phyloP scores from a whole-genome alignment of 2,113 vertebrate species.

The Casuarius casuarius region DNA sequence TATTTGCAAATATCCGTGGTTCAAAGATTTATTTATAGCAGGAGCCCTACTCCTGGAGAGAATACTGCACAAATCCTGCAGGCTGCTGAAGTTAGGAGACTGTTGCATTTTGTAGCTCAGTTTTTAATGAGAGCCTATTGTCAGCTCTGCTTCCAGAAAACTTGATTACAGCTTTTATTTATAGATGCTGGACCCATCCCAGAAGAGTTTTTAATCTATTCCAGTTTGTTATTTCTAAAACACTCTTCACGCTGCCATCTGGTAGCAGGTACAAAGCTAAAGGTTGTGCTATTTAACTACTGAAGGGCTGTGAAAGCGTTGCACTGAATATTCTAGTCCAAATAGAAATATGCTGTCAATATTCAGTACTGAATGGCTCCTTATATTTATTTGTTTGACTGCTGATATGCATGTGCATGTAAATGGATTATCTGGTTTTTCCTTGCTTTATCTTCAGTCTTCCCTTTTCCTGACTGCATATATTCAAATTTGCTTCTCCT shows the following conservation, averaged over 20 bases:
- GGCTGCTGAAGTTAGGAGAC: background rate
- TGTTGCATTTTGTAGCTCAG: background rate
- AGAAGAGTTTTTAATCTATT: background rate
- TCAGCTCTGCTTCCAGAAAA: background rate
- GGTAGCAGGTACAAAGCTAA: constrained; percentile 18
- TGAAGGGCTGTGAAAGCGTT: background rate
- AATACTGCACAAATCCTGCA: background rate
- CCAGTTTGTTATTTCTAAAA: background rate
- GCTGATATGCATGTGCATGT: background rate
- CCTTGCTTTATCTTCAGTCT: background rate
- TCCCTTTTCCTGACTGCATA: background rate
- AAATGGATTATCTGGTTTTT: background rate
- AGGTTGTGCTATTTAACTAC: background rate
- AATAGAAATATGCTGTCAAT: background rate
- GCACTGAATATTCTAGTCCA: background rate
- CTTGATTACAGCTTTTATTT: background rate
- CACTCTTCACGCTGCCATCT: background rate
- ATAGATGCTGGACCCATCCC: background rate
- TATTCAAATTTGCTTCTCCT: background rate
- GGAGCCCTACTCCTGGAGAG: background rate
- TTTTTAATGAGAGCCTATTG: background rate
- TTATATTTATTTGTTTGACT: background rate
- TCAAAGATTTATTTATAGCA: background rate
- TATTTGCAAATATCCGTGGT: background rate
- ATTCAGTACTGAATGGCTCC: background rate